These are phyloP conservation scores for Cyrtonyx montezumae DNA, from an alignment of 2,113 vertebrate genomes.

Conservation along the genomic window DNA sequence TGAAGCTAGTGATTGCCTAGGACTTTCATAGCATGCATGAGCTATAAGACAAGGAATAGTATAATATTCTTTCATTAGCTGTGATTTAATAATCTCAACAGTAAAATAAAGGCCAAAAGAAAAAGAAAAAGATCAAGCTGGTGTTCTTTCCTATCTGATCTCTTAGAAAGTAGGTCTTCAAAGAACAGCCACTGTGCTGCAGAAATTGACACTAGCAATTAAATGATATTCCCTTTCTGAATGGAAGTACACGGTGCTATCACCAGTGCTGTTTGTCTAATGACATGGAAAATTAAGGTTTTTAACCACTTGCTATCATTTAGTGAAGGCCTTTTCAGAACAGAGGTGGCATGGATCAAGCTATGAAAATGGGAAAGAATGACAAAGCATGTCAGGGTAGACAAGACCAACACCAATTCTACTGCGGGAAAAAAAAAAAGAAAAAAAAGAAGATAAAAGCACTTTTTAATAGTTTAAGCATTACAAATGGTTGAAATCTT, in stretches of 20 bases:
- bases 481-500: neutral
- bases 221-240: slow-evolving; percentile 17
- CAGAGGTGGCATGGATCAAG: neutral
- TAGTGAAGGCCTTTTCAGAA: slow-evolving; percentile 1
- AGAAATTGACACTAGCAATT: neutral
- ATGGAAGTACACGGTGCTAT: neutral
- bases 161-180: neutral
- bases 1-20: slow-evolving; percentile 11
- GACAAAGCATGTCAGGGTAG: neutral
- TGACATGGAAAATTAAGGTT: slow-evolving; percentile 55
- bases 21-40: neutral
- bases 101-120: neutral
- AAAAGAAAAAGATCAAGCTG: neutral
- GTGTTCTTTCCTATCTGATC: neutral
- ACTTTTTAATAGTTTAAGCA: neutral
- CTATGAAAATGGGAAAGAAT: neutral
- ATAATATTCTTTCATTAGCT: neutral
- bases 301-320: slow-evolving; percentile 40
- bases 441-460: neutral
- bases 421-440: neutral
- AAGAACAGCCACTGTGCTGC: neutral
- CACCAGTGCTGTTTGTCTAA: slow-evolving; percentile 44
- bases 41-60: neutral
- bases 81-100: neutral
- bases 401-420: neutral